Conservation (phyloP, 2,888 invertebrate genomes). For the Eledone cirrhosa region DNA sequence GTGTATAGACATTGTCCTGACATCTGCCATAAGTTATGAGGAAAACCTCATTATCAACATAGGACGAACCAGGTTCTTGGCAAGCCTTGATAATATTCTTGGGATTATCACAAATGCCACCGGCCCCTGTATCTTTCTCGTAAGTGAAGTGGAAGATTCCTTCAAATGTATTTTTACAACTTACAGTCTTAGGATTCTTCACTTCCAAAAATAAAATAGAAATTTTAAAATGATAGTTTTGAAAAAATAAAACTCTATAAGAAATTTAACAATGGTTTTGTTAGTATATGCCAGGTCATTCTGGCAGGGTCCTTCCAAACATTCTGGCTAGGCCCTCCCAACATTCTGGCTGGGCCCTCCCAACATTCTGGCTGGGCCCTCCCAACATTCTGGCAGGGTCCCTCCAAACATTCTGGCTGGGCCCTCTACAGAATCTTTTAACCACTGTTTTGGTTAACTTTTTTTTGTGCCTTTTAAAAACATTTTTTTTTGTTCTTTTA, state of each 20-base stretch:
- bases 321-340: too few species aligned
- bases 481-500: too few species aligned
- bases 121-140: slow-evolving; percentile 60
- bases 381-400: too few species aligned
- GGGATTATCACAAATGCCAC: slow-evolving; percentile 77
- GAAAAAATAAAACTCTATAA: not conserved
- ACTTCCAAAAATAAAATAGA: slow-evolving; percentile 41
- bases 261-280: not conserved
- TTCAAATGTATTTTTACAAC: slow-evolving; percentile 66
- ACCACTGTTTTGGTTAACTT: too few species aligned
- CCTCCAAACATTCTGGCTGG: too few species aligned
- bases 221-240: not conserved
- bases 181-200: slow-evolving; percentile 50
- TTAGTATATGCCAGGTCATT: not conserved
- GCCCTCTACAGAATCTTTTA: too few species aligned
- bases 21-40: slow-evolving; percentile 93
- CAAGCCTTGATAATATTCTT: slow-evolving; percentile 92
- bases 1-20: slow-evolving; percentile 55
- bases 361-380: too few species aligned
- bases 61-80: slow-evolving; percentile 94
- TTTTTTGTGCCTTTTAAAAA: too few species aligned
- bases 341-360: too few species aligned
- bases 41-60: slow-evolving; percentile 96
- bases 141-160: slow-evolving; percentile 65
- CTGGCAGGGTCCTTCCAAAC: too few species aligned